phyloP scores from a whole-genome alignment of 1,140 invertebrate genomes.

The Mya arenaria region DNA sequence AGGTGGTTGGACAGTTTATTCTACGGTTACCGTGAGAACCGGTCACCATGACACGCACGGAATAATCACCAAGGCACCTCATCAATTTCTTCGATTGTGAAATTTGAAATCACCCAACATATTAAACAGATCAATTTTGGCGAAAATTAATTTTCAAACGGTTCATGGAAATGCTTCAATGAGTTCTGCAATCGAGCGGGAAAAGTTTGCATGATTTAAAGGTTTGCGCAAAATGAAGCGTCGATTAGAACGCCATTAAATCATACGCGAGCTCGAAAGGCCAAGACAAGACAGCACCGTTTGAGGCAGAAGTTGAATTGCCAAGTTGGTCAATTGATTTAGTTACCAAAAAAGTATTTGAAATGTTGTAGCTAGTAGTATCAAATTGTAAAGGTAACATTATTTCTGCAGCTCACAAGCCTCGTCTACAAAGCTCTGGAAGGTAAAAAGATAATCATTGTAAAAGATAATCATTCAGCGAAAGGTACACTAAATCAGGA shows the following conservation, averaged over 20 bases:
- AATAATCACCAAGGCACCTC: constrained; percentile 26
- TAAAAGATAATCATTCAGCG: no score
- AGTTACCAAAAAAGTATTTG: no score
- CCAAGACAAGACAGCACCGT: no score
- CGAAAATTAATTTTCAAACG: constrained; percentile 59
- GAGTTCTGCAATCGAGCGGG: constrained; percentile 35
- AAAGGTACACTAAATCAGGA: constrained; percentile 39
- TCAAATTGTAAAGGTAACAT: no score
- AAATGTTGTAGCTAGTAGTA: no score
- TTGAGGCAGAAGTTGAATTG: no score
- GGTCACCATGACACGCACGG: constrained; percentile 41
- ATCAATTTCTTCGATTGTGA: constrained; percentile 54
- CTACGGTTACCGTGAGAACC: constrained; percentile 45
- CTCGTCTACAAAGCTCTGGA: no score
- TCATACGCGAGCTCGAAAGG: no score
- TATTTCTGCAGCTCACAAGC: no score
- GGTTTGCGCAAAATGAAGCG: neutral
- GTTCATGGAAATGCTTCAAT: constrained; percentile 44
- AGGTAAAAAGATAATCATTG: no score
- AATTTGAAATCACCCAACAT: constrained; percentile 18
- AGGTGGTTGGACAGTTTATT: constrained; percentile 56
- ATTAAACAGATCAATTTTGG: constrained; percentile 55
- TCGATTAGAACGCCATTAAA: no score
- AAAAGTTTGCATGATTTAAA: constrained; percentile 38
- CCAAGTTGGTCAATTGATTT: no score